phyloP scores from a whole-genome alignment of 2,888 invertebrate genomes.

The Mythimna loreyi region DNA sequence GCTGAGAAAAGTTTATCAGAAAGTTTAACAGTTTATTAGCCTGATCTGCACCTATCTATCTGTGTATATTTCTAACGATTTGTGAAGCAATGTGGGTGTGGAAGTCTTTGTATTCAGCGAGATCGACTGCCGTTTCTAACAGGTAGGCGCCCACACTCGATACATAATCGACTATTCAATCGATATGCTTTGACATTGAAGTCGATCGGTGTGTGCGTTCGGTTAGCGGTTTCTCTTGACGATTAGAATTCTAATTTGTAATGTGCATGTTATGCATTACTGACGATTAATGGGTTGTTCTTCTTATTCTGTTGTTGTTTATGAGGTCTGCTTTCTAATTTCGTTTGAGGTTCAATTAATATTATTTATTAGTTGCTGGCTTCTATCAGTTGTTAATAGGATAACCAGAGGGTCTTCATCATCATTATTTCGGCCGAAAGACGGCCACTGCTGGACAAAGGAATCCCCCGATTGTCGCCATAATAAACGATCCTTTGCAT shows the following conservation, averaged over 20 bases:
- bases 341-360: neutral
- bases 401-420: too few species aligned
- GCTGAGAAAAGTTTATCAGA: constrained; percentile 22
- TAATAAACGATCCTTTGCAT: too few species aligned
- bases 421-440: too few species aligned
- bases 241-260: constrained; percentile 42
- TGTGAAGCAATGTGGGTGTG: constrained; percentile 53
- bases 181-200: constrained; percentile 65
- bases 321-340: neutral
- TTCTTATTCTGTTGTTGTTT: neutral
- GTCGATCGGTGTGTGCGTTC: constrained; percentile 36
- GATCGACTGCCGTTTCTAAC: constrained; percentile 54
- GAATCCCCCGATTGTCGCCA: too few species aligned
- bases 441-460: too few species aligned
- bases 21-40: constrained; percentile 21
- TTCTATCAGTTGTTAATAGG: too few species aligned
- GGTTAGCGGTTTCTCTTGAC: constrained; percentile 49
- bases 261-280: constrained; percentile 24
- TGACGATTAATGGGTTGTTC: neutral
- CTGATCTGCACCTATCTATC: neutral
- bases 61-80: constrained; percentile 36
- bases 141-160: constrained; percentile 60
- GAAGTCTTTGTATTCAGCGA: constrained; percentile 50
- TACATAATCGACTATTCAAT: constrained; percentile 49
- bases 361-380: too few species aligned